Evolutionary conservation across 2,888 invertebrate genomes (phyloP).

Genomic region (Beris chalybata): DNA sequence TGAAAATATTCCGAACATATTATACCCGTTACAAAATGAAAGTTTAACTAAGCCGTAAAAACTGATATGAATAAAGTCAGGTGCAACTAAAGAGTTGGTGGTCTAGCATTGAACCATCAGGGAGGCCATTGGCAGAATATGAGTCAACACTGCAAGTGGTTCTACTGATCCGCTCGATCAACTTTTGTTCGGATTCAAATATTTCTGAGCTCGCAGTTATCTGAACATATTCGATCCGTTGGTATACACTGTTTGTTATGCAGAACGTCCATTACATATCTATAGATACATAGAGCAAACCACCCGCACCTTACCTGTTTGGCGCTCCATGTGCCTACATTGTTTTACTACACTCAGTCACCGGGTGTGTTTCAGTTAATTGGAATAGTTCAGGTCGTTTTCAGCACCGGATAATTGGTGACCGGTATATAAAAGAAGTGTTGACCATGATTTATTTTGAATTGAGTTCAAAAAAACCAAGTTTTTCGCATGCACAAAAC

Average conservation of each 20-base stretch:
- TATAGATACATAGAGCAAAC: too few species aligned
- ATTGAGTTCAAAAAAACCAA: background rate
- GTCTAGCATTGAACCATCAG: constrained; percentile 27
- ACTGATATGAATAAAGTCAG: background rate
- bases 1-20: constrained; percentile 56
- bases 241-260: too few species aligned
- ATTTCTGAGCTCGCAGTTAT: too few species aligned
- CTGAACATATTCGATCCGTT: too few species aligned
- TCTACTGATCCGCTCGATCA: constrained; percentile 25
- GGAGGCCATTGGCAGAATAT: constrained; percentile 24
- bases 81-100: constrained; percentile 11
- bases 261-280: too few species aligned
- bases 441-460: constrained; percentile 15
- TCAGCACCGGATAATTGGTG: too few species aligned
- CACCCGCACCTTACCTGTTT: too few species aligned
- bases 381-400: too few species aligned
- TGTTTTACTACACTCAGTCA: too few species aligned
- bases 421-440: background rate
- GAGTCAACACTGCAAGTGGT: constrained; percentile 33
- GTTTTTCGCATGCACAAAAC: background rate
- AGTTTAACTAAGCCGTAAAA: background rate
- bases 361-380: too few species aligned
- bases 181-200: constrained; percentile 23
- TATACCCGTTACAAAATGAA: constrained; percentile 1
- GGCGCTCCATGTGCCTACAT: too few species aligned